Percentiles rank a stretch among this genome's conserved stretches.
Conservation (phyloP, 2,113 vertebrate species). For the Hemichromis elongatus region DNA sequence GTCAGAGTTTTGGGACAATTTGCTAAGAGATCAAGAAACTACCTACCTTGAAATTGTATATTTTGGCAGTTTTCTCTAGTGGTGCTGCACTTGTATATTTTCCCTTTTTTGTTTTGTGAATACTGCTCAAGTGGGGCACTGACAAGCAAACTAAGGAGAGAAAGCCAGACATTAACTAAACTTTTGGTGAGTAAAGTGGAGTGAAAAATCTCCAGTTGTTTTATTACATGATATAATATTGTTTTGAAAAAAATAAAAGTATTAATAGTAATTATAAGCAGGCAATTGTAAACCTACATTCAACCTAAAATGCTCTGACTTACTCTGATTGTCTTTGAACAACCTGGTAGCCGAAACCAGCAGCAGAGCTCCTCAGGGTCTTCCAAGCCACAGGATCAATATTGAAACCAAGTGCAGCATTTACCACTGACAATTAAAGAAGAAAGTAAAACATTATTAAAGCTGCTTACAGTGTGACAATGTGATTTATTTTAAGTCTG, state of each 20-base stretch:
- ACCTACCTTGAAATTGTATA: background rate
- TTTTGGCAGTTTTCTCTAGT: background rate
- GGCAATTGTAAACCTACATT: background rate
- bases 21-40: background rate
- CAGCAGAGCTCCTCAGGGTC: background rate
- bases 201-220: background rate
- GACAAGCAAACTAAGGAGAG: slow-evolving; percentile 58
- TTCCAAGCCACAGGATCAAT: background rate
- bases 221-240: background rate
- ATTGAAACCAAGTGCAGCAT: background rate
- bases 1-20: background rate
- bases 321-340: background rate
- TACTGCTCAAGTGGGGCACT: slow-evolving; percentile 52
- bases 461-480: background rate
- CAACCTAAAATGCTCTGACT: background rate
- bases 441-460: background rate
- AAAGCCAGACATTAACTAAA: background rate
- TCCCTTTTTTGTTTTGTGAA: background rate
- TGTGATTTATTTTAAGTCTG: background rate
- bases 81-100: background rate
- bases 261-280: background rate
- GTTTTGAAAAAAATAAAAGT: background rate
- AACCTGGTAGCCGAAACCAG: background rate
- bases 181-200: background rate
- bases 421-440: background rate